phyloP scores from a whole-genome alignment of 2,113 vertebrate genomes.

The Pterocles burchelli region DNA sequence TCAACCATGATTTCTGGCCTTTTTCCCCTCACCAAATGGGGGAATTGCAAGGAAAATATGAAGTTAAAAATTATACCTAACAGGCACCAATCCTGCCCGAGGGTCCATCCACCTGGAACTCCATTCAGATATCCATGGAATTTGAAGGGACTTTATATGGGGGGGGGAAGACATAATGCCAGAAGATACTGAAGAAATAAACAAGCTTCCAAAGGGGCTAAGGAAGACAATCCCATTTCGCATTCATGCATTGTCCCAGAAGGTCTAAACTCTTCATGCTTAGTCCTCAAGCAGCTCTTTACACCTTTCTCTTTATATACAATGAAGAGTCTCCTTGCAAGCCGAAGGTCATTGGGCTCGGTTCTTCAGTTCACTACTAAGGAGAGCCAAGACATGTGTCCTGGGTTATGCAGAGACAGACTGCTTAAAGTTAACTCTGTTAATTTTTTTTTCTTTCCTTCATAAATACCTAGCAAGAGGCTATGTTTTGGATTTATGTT shows the following conservation, averaged over 20 bases:
- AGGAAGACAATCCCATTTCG: neutral
- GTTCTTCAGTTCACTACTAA: neutral
- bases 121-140: neutral
- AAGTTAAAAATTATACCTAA: neutral
- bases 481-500: no score
- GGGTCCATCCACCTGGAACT: neutral
- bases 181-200: neutral
- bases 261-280: neutral
- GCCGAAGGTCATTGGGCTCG: neutral
- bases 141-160: neutral
- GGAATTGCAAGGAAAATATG: neutral
- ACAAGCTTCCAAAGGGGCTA: neutral
- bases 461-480: no score
- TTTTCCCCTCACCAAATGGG: neutral
- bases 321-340: neutral
- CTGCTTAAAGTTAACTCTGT: no score
- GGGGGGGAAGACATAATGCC: neutral
- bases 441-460: no score
- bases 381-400: neutral
- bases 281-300: neutral
- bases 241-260: neutral
- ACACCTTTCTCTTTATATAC: neutral
- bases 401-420: no score
- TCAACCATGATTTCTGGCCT: neutral
- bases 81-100: neutral